A percentile compares a stretch with the other conserved stretches of the same genome.
These are phyloP conservation scores for Stratiomys singularior DNA, from an alignment of 2,888 invertebrate genomes.

Conservation along the genomic window DNA sequence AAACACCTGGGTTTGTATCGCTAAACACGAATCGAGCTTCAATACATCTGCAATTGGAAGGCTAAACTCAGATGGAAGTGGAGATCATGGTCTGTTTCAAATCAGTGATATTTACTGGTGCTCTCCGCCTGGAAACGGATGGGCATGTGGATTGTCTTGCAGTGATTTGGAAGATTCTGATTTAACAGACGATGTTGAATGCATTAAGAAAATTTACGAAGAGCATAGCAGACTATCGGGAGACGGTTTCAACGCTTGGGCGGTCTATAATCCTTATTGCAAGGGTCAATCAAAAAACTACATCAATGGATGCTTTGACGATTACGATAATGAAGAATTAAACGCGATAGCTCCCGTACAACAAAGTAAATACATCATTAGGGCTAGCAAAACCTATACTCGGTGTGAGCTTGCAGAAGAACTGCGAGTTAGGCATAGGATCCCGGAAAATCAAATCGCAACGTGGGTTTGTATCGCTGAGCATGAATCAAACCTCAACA, in stretches of 20 bases:
- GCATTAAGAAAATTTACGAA: conserved; percentile 72
- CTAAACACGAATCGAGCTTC: conserved; percentile 75
- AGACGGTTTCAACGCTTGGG: conserved; percentile 71
- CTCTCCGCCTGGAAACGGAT: conserved; percentile 66
- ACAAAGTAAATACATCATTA: neutral
- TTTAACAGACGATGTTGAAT: conserved; percentile 75
- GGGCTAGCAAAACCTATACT: conserved; percentile 68
- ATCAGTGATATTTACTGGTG: conserved; percentile 80
- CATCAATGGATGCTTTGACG: conserved; percentile 55
- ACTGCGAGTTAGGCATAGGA: conserved; percentile 68
- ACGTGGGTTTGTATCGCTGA: conserved; percentile 81
- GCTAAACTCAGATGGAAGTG: conserved; percentile 68
- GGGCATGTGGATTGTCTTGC: conserved; percentile 72
- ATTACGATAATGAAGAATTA: conserved; percentile 51
- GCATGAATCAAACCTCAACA: conserved; percentile 76
- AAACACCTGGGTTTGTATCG: conserved; percentile 78
- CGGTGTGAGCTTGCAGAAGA: conserved; percentile 79
- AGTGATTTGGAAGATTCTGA: conserved; percentile 73
- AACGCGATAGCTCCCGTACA: neutral
- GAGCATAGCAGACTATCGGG: conserved; percentile 75
- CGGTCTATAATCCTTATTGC: conserved; percentile 60
- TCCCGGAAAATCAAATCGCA: conserved; percentile 68
- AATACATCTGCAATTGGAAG: conserved; percentile 72
- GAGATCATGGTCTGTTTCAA: conserved; percentile 78
- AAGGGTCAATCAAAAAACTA: conserved; percentile 50